Base-by-base conservation (phyloP, 1,140 invertebrate genomes). In the Leptinotarsa texana region DNA sequence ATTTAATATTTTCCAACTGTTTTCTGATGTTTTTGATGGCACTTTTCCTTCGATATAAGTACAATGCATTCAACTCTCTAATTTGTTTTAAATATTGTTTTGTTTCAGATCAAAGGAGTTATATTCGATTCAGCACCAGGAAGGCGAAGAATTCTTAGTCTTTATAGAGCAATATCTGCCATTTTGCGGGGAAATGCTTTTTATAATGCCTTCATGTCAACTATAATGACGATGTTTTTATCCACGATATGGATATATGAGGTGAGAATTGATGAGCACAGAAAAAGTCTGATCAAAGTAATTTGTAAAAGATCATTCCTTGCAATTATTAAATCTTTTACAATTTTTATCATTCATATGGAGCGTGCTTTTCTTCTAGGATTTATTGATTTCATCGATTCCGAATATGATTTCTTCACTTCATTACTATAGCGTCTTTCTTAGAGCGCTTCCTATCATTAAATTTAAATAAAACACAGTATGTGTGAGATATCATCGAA, bases 71-170 rank as follows among this genome's bases (percentile, higher is more conserved):
- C 6, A 11, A 42, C 2, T 42, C 4, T 33, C 27, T 5, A 33
- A 33, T 33, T 27, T 27, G 27, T 27, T 27, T 27, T 27, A 33
- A 33, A 42, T 11, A 62, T 15, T 67, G 13, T 42, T 74, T 47
- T 66, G 69, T 84, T 88, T 48, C 77, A 91, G 84, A 87, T 94
- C 3, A 89, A 89, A 78, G 93, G 93, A 13, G 89, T 92, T 3
- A 92, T 94, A 69, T 93, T 94, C 81, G 93, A 94, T 81, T 94
- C 92, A 70, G 90, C 90, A 13, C 92, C 92, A 0, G 91, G 92
- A 1, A 89, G 91, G 79, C 84, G 90, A 61, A 86, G 90, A 66
- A 79, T 92, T 21, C 77, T 85, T 5, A 87, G 87, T 15, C 83
- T 91, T 13, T 90, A 88, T 75, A 85, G 86, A 76, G 92, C 91